Evolutionary conservation across 2,888 invertebrate genomes (phyloP).

Genomic region (Aelia acuminata): DNA sequence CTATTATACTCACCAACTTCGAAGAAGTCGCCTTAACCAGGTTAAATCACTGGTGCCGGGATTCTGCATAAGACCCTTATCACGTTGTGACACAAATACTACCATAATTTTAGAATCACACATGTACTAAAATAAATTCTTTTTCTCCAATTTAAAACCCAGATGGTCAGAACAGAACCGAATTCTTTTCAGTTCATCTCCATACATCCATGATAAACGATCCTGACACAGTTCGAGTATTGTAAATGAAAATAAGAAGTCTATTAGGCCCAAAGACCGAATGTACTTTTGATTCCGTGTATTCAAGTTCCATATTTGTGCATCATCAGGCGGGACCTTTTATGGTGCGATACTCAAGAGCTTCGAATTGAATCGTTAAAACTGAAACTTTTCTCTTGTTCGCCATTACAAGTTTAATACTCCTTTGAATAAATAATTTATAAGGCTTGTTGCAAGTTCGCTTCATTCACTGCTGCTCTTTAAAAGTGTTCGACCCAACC

Average conservation of each 20-base stretch:
- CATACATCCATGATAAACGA: conserved; percentile 13
- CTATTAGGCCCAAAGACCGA: not conserved
- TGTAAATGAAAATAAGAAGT: not conserved
- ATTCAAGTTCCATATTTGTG: not conserved
- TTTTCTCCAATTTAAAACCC: too few species aligned
- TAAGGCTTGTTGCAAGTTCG: not conserved
- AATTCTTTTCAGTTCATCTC: not conserved
- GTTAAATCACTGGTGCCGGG: too few species aligned
- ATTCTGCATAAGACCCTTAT: too few species aligned
- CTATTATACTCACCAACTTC: too few species aligned
- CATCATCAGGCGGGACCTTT: not conserved
- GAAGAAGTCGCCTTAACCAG: too few species aligned
- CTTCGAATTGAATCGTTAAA: not conserved
- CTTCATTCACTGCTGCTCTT: not conserved
- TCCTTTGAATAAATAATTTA: conserved; percentile 3
- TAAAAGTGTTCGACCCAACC: not conserved
- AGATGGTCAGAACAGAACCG: not conserved
- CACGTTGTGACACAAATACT: too few species aligned
- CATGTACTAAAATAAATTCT: too few species aligned
- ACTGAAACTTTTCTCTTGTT: conserved; percentile 1
- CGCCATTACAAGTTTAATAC: not conserved
- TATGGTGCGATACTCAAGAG: not conserved
- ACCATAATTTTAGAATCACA: too few species aligned
- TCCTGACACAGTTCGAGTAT: not conserved
- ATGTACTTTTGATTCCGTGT: conserved; percentile 1